Evolutionary conservation across 1,140 invertebrate genomes (phyloP).

Genomic region (Monomorium pharaonis): DNA sequence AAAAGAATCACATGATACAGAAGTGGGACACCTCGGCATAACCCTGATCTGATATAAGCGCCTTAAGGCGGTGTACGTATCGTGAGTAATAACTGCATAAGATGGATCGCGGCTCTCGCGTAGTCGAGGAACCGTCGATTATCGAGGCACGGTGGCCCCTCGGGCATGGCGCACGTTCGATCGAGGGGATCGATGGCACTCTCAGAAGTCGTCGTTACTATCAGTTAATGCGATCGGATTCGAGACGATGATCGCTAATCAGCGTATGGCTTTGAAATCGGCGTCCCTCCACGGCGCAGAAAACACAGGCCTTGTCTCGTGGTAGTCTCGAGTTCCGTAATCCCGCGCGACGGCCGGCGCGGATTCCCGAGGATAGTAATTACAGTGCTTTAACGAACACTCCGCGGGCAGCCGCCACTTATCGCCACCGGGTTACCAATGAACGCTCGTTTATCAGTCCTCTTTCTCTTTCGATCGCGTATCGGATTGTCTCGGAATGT

Average conservation of each 20-base stretch:
- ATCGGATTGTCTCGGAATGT: background rate
- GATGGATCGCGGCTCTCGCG: constrained; percentile 2
- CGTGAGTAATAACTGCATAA: constrained; percentile 21
- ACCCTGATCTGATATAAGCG: background rate
- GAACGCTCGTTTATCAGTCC: constrained; percentile 39
- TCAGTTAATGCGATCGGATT: constrained; percentile 52
- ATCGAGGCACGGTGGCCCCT: constrained; percentile 12
- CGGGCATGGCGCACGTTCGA: constrained; percentile 26
- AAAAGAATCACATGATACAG: background rate
- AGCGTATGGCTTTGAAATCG: constrained; percentile 26
- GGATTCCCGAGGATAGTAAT: constrained; percentile 31
- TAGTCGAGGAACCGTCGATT: constrained; percentile 36
- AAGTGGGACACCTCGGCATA: constrained; percentile 2
- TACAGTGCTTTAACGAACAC: constrained; percentile 41
- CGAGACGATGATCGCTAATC: constrained; percentile 51
- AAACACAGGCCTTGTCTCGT: constrained; percentile 37
- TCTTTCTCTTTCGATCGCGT: background rate
- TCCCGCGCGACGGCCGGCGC: background rate
- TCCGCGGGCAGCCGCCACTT: constrained; percentile 13
- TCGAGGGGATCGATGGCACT: constrained; percentile 33
- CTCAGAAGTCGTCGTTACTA: constrained; percentile 43
- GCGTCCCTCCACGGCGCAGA: background rate
- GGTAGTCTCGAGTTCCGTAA: constrained; percentile 24
- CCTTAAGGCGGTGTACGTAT: background rate
- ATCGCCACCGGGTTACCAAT: constrained; percentile 25